Base-by-base conservation (phyloP, 2,113 vertebrate species). In the Notiomystis cincta region DNA sequence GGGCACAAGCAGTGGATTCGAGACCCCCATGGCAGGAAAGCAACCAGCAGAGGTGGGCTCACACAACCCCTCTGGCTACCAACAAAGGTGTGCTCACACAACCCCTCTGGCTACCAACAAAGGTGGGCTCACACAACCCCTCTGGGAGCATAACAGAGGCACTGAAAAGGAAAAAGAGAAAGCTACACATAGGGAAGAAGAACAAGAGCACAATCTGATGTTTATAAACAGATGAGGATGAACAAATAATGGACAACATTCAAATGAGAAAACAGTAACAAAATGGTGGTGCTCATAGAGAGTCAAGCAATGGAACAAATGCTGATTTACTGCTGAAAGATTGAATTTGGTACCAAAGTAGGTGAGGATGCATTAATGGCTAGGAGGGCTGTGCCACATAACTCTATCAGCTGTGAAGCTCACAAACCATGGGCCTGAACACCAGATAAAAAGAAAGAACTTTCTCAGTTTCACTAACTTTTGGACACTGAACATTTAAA, bases 361-460 rank as follows among this genome's bases (percentile, higher is more conserved):
- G 10, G 13, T 27, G 14, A 25, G 8, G 19, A 42, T 53, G 7
- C 19, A 37, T 58, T 58, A 31, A 65, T 21, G 24, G 17, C 42
- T 61, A 66, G n/a, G n/a, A 23, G 23, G 17, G 1, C 22, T 72
- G 28, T 58, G 28, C 30, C 40, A 19, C 57, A 67, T 31, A 76
- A 16, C 14, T 76, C 66, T 67, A 33, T 56, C 73, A 93, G 78
- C 50, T 48, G 17, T 51, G 69, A 84, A 71, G 31, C 18, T 78
- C 60, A 69, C 24, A 48, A 73, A 78, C 35, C 71, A 56, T 12
- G 47, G 18, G 9, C 11, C 53, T 67, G 73, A 96, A 95, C 61
- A 96, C 40, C 82, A 97, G 88, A 92, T 72, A 96, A 94, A 95
- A 97, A 90, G 75, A 95, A 92, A 91, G 64, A 95, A 95, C 76